Evolutionary conservation across 1,140 invertebrate genomes (phyloP), one percentile per base, ranked within the genome.

Genomic region (Zeugodacus cucurbitae): DNA sequence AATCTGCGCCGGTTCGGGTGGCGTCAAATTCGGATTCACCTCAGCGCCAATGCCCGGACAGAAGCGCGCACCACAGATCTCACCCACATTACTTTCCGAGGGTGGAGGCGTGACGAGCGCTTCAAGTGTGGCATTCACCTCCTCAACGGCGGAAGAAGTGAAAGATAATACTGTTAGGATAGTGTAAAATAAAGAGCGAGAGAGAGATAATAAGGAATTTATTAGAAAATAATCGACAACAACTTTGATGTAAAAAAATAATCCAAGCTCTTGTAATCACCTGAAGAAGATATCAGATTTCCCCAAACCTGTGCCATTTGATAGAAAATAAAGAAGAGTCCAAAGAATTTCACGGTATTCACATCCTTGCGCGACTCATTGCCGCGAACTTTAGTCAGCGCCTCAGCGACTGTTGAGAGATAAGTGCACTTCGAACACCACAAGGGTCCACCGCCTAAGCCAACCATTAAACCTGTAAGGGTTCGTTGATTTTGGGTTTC

Each of bases 351-450:
- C 20, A 98, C 97, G 74, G 99, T 97, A 89, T 98, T 97, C 2
- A 96, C 97, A 92, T 99, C 98, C 86, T 91, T 91, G 32, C 89
- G 89, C n/a, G 91, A 93, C 34, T 89, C 89, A 88, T 89, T 90
- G 86, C 91, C 91, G 8, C 91, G 90, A 14, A 97, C 96, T 87
- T 97, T 97, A 20, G 97, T 97, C 62, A 98, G 93, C 89, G 97
- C 97, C 48, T 97, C 97, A 91, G 97, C 97, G 67, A 98, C 96
- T 14, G 97, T 97, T 0, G 98, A 99, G 1, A 99, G 94, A 91
- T 99, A 99, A 0, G 97, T 98, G 88, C 98, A 98, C 93, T 99
- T 98, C 3, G 98, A 97, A 1, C 98, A 97, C 98, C 98, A 99
- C 95, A 99, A 96, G 20, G 98, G 98, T 0, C 98, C 98, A 1